Evolutionary conservation across 2,797 vertebrate genomes (phyloP).

Genomic region (Lutjanus campechanus): DNA sequence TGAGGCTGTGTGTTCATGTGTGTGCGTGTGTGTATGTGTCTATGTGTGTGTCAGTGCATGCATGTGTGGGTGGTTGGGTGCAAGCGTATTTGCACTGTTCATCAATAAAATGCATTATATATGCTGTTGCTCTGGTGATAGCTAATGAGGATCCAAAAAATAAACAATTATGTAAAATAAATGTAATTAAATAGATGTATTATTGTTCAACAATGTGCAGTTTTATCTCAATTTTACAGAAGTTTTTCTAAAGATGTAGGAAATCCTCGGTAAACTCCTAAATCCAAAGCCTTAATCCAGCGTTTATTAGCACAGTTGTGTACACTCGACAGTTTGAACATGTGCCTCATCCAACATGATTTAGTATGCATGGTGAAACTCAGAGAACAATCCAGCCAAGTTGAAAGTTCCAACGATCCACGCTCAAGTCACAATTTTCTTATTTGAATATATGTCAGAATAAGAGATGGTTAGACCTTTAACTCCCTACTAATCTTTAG

Average conservation of each 20-base stretch:
- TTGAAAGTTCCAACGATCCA: not conserved
- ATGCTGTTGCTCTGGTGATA: conserved; percentile 6
- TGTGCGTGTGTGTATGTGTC: not conserved
- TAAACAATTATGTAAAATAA: conserved; percentile 17
- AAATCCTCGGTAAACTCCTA: conserved; percentile 41
- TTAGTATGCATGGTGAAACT: conserved; percentile 19
- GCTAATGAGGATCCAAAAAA: conserved; percentile 39
- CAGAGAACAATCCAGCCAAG: not conserved
- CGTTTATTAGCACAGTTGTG: conserved; percentile 50
- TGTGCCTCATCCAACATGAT: conserved; percentile 36
- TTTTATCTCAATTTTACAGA: conserved; percentile 56
- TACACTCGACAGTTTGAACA: conserved; percentile 37
- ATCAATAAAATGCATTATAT: not conserved
- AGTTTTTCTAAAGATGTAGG: conserved; percentile 22
- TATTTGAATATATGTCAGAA: not conserved
- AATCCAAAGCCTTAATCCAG: conserved; percentile 43
- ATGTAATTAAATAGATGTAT: conserved; percentile 19
- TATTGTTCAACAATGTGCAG: not conserved
- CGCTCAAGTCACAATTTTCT: not conserved
- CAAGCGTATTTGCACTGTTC: not conserved
- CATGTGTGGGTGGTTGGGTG: not conserved
- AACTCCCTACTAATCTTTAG: not conserved
- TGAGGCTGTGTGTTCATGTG: conserved; percentile 26
- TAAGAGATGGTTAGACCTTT: not conserved
- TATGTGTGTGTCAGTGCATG: not conserved